Evolutionary conservation across 2,797 vertebrate genomes (phyloP).

Genomic region (Spea hammondii): DNA sequence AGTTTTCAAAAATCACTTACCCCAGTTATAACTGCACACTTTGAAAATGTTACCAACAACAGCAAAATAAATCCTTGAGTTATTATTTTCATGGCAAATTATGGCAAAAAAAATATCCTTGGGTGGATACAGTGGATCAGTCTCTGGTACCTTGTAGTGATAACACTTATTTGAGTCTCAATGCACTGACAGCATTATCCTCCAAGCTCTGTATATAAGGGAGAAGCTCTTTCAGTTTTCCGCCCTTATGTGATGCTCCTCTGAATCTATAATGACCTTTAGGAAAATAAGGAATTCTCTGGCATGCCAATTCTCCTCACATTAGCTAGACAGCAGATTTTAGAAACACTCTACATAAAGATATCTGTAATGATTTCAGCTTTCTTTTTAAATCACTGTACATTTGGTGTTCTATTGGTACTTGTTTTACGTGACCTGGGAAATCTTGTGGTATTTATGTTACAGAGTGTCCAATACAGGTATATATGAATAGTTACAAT

Average conservation of each 20-base stretch:
- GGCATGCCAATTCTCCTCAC: neutral
- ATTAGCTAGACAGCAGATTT: neutral
- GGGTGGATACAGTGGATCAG: neutral
- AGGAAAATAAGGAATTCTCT: constrained; percentile 17
- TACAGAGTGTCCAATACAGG: neutral
- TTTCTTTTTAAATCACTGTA: neutral
- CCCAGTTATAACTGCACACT: constrained; percentile 86
- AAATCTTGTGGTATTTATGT: neutral
- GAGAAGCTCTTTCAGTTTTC: constrained; percentile 29
- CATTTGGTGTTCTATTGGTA: neutral
- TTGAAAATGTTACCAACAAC: constrained; percentile 70
- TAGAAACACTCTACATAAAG: neutral
- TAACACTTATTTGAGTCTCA: constrained; percentile 5
- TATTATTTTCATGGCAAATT: constrained; percentile 66
- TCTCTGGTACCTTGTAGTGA: neutral
- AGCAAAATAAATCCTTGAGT: constrained; percentile 71
- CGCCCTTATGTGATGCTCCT: constrained; percentile 21
- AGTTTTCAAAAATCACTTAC: constrained; percentile 68
- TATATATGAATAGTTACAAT: too few relatives aligned
- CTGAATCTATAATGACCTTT: constrained; percentile 49
- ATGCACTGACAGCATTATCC: constrained; percentile 12
- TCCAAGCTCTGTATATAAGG: constrained; percentile 32
- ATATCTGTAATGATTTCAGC: neutral
- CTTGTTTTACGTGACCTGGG: neutral
- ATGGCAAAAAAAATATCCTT: neutral